phyloP scores from a whole-genome alignment of 2,888 invertebrate genomes.

The Malacosoma neustria region DNA sequence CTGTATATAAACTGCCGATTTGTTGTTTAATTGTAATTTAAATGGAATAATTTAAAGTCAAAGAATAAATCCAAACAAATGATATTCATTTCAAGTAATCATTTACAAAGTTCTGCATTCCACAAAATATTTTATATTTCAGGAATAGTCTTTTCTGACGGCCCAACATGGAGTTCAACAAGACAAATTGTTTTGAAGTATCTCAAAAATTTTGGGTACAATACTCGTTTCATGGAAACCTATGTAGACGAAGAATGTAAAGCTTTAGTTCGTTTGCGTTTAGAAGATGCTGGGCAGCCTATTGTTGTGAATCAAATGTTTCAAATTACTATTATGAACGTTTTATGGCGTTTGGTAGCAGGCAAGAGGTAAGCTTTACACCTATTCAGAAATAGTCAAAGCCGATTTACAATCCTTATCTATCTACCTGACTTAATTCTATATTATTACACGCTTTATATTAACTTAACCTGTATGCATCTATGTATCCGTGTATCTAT shows the following conservation, averaged over 20 bases:
- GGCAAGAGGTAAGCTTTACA: slow-evolving; percentile 77
- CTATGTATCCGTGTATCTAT: too few species aligned
- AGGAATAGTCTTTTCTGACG: slow-evolving; percentile 83
- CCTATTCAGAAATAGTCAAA: too few species aligned
- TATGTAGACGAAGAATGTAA: slow-evolving; percentile 76
- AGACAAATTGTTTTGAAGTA: slow-evolving; percentile 78
- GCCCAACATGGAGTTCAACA: slow-evolving; percentile 77
- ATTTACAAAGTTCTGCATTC: too few species aligned
- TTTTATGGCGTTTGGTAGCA: slow-evolving; percentile 81
- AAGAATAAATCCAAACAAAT: too few species aligned
- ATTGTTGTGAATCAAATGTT: slow-evolving; percentile 74
- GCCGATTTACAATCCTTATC: too few species aligned
- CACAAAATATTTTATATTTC: slow-evolving; percentile 8
- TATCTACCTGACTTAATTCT: too few species aligned
- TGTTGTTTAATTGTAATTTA: too few species aligned
- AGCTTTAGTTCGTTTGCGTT: slow-evolving; percentile 66
- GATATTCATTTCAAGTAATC: too few species aligned
- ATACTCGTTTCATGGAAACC: slow-evolving; percentile 76
- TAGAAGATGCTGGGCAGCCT: slow-evolving; percentile 36
- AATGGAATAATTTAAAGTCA: too few species aligned
- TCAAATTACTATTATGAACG: slow-evolving; percentile 79
- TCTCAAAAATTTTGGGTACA: slow-evolving; percentile 78
- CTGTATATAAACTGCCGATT: too few species aligned
- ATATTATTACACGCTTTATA: too few species aligned
- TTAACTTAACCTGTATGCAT: too few species aligned